Base-by-base conservation (phyloP, 2,888 invertebrate species). In the Disparrhopalites patrizii region DNA sequence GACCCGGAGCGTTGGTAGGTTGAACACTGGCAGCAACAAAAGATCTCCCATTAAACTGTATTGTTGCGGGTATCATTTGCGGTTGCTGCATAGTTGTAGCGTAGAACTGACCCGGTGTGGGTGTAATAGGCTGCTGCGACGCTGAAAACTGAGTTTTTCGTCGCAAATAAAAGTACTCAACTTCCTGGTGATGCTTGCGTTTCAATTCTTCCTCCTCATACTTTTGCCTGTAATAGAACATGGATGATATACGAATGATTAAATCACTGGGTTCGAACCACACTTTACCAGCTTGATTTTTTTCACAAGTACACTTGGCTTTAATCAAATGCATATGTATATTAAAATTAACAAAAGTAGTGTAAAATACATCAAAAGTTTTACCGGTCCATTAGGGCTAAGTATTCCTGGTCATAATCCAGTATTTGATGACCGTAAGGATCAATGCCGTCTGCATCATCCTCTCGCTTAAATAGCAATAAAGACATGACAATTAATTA, bases 191-290 rank as follows among this genome's bases (percentile, higher is more conserved):
- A 75, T 84, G 84, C 69, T 81, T 81, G 66, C 80, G 77, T 70
- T 82, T 81, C 72, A 84, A 76, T 68, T 83, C 82, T 73, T 83
- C 83, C 68, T 83, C 76, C 77, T 84, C 84, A 71, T 80, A 79
- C 76, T 83, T 82, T 76, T 84, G 84, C 73, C 78, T 77, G 54
- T 7, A 66, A 67, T 54, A 65, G 58, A 68, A 10, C 7, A 10
- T n/a, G n/a, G n/a, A n/a, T n/a, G n/a, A n/a, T 18, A 43, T 5
- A 10, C 8, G 4, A 43, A 43, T 10, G 4, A n/a, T 43, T 15
- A n/a, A 43, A 43, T 15, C 7, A 15, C 5, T 10, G 5, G 43
- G 43, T 43, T 43, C n/a, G n/a, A n/a, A n/a, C n/a, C n/a, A n/a
- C 43, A 43, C 28, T 20, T 52, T 23, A 13, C 25, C n/a, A n/a